phyloP scores from a whole-genome alignment of 2,797 vertebrate species.

The Rhinophrynus dorsalis region DNA sequence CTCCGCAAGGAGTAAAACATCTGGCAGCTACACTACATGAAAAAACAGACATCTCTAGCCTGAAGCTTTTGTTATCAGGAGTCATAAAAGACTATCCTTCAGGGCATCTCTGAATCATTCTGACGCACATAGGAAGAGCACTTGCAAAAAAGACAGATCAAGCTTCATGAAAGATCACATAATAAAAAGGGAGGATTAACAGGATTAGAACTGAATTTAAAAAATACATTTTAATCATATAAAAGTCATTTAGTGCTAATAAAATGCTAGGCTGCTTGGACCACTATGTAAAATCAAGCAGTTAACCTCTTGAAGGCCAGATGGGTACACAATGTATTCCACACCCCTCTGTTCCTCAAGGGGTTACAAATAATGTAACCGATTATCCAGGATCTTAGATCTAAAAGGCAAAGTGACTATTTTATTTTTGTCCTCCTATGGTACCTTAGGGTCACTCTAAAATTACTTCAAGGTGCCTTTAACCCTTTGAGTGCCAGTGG shows the following conservation, averaged over 20 bases:
- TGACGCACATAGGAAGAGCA: slow-evolving; percentile 5
- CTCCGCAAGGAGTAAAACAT: slow-evolving; percentile 26
- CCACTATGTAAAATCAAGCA: no score
- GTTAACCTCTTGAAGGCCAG: no score
- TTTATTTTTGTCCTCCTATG: no score
- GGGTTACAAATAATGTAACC: no score
- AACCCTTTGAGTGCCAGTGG: no score
- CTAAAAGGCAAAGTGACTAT: no score
- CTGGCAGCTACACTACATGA: slow-evolving; percentile 7
- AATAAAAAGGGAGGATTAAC: background rate
- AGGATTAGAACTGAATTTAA: background rate
- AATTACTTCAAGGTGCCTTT: no score
- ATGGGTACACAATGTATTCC: no score
- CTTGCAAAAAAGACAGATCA: background rate
- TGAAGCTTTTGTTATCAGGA: slow-evolving; percentile 9
- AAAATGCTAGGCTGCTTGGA: background rate
- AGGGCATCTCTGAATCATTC: slow-evolving; percentile 11
- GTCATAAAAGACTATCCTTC: slow-evolving; percentile 10
- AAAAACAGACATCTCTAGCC: background rate
- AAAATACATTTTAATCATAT: background rate
- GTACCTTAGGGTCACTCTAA: no score
- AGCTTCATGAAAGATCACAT: slow-evolving; percentile 2
- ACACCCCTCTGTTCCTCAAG: no score
- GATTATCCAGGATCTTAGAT: no score
- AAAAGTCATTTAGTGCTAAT: background rate